phyloP scores from a whole-genome alignment of 1,140 invertebrate genomes.

The Calliopsis andreniformis region DNA sequence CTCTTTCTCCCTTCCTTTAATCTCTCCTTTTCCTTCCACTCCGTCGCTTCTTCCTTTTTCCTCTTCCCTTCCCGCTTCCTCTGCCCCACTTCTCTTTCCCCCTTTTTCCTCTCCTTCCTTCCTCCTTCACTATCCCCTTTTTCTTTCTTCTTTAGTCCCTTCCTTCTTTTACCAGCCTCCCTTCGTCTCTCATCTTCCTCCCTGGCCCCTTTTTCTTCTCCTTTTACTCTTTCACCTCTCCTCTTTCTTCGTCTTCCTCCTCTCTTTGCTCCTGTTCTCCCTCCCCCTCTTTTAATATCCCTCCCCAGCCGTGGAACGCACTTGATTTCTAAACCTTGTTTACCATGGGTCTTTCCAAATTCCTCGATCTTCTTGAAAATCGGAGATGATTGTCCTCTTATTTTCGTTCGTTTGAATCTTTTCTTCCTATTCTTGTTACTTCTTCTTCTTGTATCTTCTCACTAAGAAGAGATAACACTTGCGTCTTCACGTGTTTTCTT shows the following conservation, averaged over 20 bases:
- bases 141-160: conserved; percentile 21
- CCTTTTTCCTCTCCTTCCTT: conserved; percentile 18
- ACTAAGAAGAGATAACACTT: too few relatives aligned
- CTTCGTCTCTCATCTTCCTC: conserved; percentile 19
- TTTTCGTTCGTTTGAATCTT: not conserved
- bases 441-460: too few relatives aligned
- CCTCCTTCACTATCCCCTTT: too few relatives aligned
- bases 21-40: not conserved
- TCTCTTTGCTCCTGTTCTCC: conserved; percentile 13
- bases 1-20: conserved; percentile 44
- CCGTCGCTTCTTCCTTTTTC: conserved; percentile 1
- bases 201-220: conserved; percentile 4
- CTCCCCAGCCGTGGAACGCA: conserved; percentile 17
- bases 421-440: not conserved
- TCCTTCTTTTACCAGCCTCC: conserved; percentile 26
- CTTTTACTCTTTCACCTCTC: conserved; percentile 6
- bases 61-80: conserved; percentile 14
- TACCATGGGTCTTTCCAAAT: too few relatives aligned
- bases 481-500: too few relatives aligned
- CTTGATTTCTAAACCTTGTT: conserved; percentile 16
- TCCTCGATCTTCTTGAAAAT: too few relatives aligned
- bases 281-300: conserved; percentile 34
- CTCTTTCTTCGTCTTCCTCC: conserved; percentile 21
- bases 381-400: too few relatives aligned
- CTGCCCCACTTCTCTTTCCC: conserved; percentile 1